phyloP scores from a whole-genome alignment of 2,888 invertebrate species.

The Tenthredo scrophulariae region DNA sequence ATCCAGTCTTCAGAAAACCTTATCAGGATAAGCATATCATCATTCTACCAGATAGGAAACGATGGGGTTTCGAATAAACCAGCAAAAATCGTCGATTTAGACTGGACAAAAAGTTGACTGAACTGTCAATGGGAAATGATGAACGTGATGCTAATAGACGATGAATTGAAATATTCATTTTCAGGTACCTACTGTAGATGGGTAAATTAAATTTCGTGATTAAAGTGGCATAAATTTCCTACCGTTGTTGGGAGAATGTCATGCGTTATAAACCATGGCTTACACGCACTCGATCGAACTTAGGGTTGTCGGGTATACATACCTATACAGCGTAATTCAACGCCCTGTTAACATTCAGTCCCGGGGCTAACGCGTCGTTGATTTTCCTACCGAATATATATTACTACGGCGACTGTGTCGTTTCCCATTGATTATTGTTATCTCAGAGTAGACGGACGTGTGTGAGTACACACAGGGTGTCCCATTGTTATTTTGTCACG shows the following conservation, averaged over 20 bases:
- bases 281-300: constrained; percentile 32
- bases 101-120: background rate
- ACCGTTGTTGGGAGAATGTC: background rate
- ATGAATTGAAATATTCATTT: background rate
- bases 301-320: background rate
- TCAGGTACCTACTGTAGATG: background rate
- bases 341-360: constrained; percentile 42
- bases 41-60: background rate
- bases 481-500: background rate
- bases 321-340: constrained; percentile 14
- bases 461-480: background rate
- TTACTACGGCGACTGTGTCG: constrained; percentile 29
- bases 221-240: background rate
- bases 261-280: constrained; percentile 18
- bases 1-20: background rate
- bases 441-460: constrained; percentile 21
- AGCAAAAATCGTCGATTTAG: no score
- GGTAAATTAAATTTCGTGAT: background rate
- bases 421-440: constrained; percentile 40
- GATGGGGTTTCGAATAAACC: no score
- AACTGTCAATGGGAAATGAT: background rate
- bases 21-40: background rate
- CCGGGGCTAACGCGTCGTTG: constrained; percentile 23
- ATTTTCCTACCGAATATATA: constrained; percentile 31
- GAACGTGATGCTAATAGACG: background rate